A percentile compares a stretch with the other conserved stretches of the same genome.
Evolutionary conservation across 2,888 invertebrate species (phyloP).

Genomic region (Brachypalpus laphriformis): DNA sequence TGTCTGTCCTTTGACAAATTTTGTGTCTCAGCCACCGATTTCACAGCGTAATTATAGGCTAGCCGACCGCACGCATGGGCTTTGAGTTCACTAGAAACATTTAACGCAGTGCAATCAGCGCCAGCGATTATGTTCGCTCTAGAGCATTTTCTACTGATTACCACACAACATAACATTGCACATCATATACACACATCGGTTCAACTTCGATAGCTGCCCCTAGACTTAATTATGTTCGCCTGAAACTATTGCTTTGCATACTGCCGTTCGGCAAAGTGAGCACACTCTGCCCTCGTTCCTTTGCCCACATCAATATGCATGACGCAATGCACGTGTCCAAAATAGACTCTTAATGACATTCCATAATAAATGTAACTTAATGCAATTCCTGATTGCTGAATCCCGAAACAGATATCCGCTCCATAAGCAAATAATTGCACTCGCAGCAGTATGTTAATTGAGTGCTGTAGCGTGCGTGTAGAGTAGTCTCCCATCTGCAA

Average conservation of each 20-base stretch:
- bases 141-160: neutral
- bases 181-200: neutral
- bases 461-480: neutral
- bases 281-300: neutral
- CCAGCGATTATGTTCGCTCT: neutral
- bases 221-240: neutral
- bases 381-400: slow-evolving; percentile 7
- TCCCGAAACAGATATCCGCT: neutral
- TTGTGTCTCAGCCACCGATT: too few relatives aligned
- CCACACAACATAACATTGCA: neutral
- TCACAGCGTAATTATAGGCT: neutral
- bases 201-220: neutral
- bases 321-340: slow-evolving; percentile 8
- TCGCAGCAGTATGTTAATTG: neutral
- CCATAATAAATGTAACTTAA: slow-evolving; percentile 33
- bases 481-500: neutral
- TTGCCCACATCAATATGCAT: slow-evolving; percentile 15
- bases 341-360: slow-evolving; percentile 14
- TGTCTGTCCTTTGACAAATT: too few relatives aligned
- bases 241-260: neutral
- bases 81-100: neutral
- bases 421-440: neutral
- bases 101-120: neutral
- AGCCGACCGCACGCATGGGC: neutral
- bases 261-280: neutral